Evolutionary conservation across 2,797 vertebrate genomes (phyloP), one percentile per base, ranked within the genome.

Genomic region (Phoebastria nigripes): DNA sequence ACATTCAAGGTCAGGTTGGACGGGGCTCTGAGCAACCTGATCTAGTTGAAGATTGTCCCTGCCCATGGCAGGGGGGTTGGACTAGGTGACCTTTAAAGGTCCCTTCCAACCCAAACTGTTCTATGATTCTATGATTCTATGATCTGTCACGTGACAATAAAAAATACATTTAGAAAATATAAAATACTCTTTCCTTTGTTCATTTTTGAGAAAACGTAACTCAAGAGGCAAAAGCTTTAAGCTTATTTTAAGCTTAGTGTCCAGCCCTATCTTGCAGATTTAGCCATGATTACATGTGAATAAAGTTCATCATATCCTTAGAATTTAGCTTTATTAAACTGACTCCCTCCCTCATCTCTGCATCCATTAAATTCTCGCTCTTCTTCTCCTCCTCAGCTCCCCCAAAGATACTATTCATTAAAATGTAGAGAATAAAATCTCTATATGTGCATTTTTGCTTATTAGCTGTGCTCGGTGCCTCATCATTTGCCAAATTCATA

Each of bases 401-500:
- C 89, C 58, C 82, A 58, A 69, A 59, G 70, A 96, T 80, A 49
- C 42, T 70, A 46, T 93, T 97, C 95, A 93, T 98, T 97, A 95
- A 93, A 95, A 90, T 41, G 24, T 81, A 67, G 33, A 89, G 77
- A 91, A 72, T 44, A 93, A 96, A 91, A 87, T 65, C 63, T 93
- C 73, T 83, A 70, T 94, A 85, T 94, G 58, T 80, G 33, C 76
- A 70, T 83, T 84, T 81, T 92, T 98, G 98, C 98, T 98, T 98
- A 98, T 98, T 98, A 98, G 98, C 95, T 96, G 93, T 83, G 95
- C 96, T 98, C 12, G 5, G 97, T 97, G 95, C 97, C 98, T 98
- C 98, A 98, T 98, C 98, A 98, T 98, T 98, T 98, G 86, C 97
- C 96, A 98, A 98, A 98, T 98, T 98, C 97, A 97, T 98, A 98